Evolutionary conservation across 1,140 invertebrate genomes (phyloP), one percentile per base, ranked within the genome.

Genomic region (Calycopis cecrops): DNA sequence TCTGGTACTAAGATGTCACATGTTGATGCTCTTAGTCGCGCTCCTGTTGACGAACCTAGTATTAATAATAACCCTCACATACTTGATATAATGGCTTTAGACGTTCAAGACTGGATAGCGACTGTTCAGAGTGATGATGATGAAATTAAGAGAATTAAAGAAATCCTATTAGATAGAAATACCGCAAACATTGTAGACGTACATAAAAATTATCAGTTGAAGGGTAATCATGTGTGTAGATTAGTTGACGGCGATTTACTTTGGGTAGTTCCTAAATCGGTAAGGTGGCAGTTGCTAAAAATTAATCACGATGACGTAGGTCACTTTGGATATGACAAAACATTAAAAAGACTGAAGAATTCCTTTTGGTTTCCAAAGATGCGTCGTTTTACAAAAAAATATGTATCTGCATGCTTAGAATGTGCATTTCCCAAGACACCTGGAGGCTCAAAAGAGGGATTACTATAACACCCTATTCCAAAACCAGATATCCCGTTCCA

Each of bases 231-330:
- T 6, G 3, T 48, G 9, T 48, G 8, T 9, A 11, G 47, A 4
- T 12, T 14, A 49, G n/a, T 33, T 16, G 4, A 49, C 16, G 10
- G 12, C 16, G 28, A 9, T 3, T 16, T 8, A 9, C 21, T 18
- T 12, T 34, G 47, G 47, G 9, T 48, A n/a, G 55, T 50, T 7
- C 55, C 55, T 4, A 48, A 51, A 16, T 9, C 17, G 4, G 58
- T 49, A 3, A 28, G 58, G n/a, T 55, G 58, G 58, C 58, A 49
- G 14, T 11, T 55, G 21, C 14, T 54, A 9, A 33, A 37, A 16
- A 55, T 50, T 17, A 55, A 55, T 34, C 58, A 60, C 11, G 58
- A 60, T 9, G 52, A 60, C 12, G 38, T 54, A 4, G 58, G 52
- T 8, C 49, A 52, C 16, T 51, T 40, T 14, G 38, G 38, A 10